phyloP scores from a whole-genome alignment of 1,140 invertebrate species.

The Orius laevigatus region DNA sequence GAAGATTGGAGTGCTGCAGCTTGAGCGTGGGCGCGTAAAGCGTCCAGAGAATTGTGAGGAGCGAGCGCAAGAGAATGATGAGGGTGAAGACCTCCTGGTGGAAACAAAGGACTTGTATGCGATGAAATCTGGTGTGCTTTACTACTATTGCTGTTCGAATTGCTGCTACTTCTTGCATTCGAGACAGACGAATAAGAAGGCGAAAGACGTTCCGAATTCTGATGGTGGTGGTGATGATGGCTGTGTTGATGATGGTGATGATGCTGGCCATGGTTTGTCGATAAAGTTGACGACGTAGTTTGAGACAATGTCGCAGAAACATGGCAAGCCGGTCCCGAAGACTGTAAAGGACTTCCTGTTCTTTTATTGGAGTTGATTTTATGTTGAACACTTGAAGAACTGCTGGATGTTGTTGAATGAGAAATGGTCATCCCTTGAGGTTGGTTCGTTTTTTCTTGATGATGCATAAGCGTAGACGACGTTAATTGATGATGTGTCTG shows the following conservation, averaged over 20 bases:
- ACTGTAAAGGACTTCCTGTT: constrained; percentile 29
- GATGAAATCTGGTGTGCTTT: constrained; percentile 5
- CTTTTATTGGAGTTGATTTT: constrained; percentile 36
- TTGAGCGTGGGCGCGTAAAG: constrained; percentile 39
- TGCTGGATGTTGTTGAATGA: constrained; percentile 42
- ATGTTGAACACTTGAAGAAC: constrained; percentile 38
- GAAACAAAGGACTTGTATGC: constrained; percentile 6
- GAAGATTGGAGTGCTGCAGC: constrained; percentile 36
- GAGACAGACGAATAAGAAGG: constrained; percentile 23
- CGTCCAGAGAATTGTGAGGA: constrained; percentile 30
- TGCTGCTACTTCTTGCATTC: constrained; percentile 23
- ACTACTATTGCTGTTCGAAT: neutral
- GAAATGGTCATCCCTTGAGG: constrained; percentile 37
- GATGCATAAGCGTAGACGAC: constrained; percentile 39
- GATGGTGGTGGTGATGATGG: constrained; percentile 29
- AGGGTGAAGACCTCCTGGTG: constrained; percentile 7
- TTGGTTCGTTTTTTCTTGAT: constrained; percentile 35
- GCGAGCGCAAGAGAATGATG: constrained; percentile 13
- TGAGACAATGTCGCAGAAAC: constrained; percentile 23
- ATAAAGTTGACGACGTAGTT: constrained; percentile 24
- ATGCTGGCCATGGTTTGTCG: constrained; percentile 29
- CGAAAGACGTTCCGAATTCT: constrained; percentile 16
- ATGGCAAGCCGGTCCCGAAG: constrained; percentile 25
- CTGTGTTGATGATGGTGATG: constrained; percentile 28
- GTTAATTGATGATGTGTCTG: constrained; percentile 38